Conservation (phyloP, 2,113 vertebrate genomes). For the Pungitius pungitius region DNA sequence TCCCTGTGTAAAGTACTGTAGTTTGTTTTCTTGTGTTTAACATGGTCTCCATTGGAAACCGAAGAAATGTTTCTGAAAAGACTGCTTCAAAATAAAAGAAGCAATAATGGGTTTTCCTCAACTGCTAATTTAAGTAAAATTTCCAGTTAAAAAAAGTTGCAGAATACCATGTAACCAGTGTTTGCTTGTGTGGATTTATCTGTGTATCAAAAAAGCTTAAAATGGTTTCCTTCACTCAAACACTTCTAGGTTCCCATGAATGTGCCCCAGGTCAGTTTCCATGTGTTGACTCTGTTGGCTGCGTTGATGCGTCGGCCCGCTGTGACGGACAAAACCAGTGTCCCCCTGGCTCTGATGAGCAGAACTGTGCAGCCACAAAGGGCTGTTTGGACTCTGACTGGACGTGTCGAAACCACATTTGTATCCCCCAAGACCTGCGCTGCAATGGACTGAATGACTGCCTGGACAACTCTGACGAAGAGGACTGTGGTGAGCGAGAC, state of each 20-base stretch:
- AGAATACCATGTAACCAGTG: neutral
- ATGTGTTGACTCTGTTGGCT: constrained; percentile 80
- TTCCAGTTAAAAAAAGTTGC: neutral
- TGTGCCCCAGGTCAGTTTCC: constrained; percentile 80
- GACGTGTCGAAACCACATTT: constrained; percentile 85
- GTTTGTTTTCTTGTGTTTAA: neutral
- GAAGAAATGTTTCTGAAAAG: neutral
- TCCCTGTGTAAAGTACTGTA: neutral
- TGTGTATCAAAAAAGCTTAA: no score
- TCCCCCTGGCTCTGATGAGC: constrained; percentile 81
- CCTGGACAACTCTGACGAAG: constrained; percentile 79
- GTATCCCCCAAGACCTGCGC: constrained; percentile 63
- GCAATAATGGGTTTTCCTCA: neutral
- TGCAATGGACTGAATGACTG: constrained; percentile 79
- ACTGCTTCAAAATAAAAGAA: neutral
- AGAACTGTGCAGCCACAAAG: constrained; percentile 71
- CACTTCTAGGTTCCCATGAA: constrained; percentile 26
- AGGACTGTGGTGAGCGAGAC: constrained; percentile 74
- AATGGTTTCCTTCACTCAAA: neutral
- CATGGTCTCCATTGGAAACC: neutral
- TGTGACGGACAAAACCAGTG: constrained; percentile 84
- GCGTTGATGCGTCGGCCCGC: constrained; percentile 76
- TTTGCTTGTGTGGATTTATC: constrained; percentile 3
- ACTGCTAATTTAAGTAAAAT: neutral
- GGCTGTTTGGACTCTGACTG: constrained; percentile 84